Evolutionary conservation across 2,797 vertebrate genomes (phyloP).

Genomic region (Sebastiscus tertius): DNA sequence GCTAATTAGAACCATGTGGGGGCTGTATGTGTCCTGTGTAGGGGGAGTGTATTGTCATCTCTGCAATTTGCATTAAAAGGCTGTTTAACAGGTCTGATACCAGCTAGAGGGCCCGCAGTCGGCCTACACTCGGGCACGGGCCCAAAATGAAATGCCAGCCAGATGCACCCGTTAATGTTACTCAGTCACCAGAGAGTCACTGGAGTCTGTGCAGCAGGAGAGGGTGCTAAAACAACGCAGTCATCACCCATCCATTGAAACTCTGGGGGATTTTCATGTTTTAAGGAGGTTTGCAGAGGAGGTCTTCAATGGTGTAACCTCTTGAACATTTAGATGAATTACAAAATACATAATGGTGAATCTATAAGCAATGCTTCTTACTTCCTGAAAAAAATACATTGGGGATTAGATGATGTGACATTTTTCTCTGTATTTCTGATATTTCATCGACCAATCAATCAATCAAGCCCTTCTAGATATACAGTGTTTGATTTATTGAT

Average conservation of each 20-base stretch:
- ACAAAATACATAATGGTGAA: not conserved
- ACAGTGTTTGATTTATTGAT: not conserved
- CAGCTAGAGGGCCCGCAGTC: constrained; percentile 24
- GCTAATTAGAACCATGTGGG: constrained; percentile 74
- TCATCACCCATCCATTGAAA: not conserved
- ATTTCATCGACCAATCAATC: not conserved
- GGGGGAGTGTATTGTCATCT: constrained; percentile 63
- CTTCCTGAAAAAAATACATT: not conserved
- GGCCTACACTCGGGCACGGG: constrained; percentile 34
- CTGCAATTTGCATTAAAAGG: constrained; percentile 63
- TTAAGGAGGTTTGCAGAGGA: no score
- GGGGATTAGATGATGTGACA: not conserved
- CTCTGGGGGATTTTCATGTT: not conserved
- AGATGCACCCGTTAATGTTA: constrained; percentile 21
- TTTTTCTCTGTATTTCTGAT: not conserved
- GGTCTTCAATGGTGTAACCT: not conserved
- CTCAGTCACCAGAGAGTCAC: not conserved
- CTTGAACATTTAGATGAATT: not conserved
- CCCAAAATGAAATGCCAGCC: constrained; percentile 40
- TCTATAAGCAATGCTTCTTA: not conserved
- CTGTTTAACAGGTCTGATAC: constrained; percentile 57
- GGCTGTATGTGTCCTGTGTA: constrained; percentile 39
- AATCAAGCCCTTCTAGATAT: not conserved
- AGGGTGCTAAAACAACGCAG: not conserved
- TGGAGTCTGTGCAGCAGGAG: not conserved